Evolutionary conservation across 2,888 invertebrate species (phyloP).

Genomic region (Tyria jacobaeae): DNA sequence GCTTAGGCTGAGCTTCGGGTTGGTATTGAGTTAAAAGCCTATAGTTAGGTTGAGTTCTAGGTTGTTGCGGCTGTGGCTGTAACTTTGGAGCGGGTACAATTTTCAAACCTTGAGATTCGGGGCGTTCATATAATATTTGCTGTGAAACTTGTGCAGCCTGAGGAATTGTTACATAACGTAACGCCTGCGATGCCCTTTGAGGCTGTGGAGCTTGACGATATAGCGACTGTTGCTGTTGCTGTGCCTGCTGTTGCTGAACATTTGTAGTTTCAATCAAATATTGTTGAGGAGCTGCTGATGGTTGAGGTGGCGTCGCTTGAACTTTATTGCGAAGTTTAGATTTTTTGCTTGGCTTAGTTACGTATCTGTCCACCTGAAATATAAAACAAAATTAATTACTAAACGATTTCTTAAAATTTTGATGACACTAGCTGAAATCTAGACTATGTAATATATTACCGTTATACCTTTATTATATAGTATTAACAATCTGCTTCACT

Average conservation of each 20-base stretch:
- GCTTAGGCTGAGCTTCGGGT: constrained; percentile 75
- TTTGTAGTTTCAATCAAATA: constrained; percentile 84
- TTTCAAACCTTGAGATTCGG: constrained; percentile 79
- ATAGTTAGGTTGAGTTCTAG: constrained; percentile 63
- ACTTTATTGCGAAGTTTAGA: constrained; percentile 75
- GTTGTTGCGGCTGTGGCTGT: constrained; percentile 62
- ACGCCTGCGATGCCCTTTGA: constrained; percentile 58
- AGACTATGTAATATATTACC: too few relatives aligned
- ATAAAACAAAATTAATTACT: background rate
- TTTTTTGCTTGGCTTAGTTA: constrained; percentile 78
- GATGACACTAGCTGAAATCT: background rate
- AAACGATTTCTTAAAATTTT: background rate
- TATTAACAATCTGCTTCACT: background rate
- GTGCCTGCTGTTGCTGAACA: constrained; percentile 69
- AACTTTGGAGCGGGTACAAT: constrained; percentile 81
- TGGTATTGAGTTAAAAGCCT: constrained; percentile 74
- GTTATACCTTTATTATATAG: too few relatives aligned
- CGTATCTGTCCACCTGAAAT: constrained; percentile 78
- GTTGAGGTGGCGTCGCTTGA: constrained; percentile 62
- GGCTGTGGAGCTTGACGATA: constrained; percentile 64
- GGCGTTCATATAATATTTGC: constrained; percentile 67
- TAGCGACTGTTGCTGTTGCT: constrained; percentile 57
- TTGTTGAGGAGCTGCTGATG: constrained; percentile 77
- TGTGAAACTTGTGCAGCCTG: constrained; percentile 68
- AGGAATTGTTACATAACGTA: constrained; percentile 51